Evolutionary conservation across 2,797 vertebrate genomes (phyloP), one percentile per base, ranked within the genome.

Genomic region (Oceanodroma leucorhoa): DNA sequence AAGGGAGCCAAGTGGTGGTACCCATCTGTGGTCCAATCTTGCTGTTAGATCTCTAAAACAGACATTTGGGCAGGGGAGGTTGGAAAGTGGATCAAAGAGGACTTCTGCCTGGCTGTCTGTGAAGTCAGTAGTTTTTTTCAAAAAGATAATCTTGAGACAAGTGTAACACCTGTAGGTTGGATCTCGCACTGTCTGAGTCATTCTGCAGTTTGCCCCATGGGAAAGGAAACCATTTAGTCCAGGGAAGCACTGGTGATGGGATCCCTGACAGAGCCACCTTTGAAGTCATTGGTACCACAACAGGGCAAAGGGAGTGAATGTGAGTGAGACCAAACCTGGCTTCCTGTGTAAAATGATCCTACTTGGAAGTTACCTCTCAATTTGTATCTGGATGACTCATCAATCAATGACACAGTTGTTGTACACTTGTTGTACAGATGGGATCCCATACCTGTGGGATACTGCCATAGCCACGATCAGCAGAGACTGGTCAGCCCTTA

Each of bases 361-460:
- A 29, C 32, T 67, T 83, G 45, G 23, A 78, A 88, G 19, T 55
- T 38, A 75, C 6, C 3, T 83, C 41, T 85, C 53, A 19, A 41
- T 90, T 70, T 86, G 36, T 61, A 30, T n/a, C 53, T 46, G 76
- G 26, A 29, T 30, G 75, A 26, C 17, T 95, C 79, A 53, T 55
- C 79, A 93, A 67, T 15, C 14, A n/a, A 6, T 18, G 29, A 57
- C 70, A 65, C 41, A n/a, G 19, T 34, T 72, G 61, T 34, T n/a
- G 4, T 11, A n/a, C 0, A 0, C 11, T 60, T 60, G 14, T 14
- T 66, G 70, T 9, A 70, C 24, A 46, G 5, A 7, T 5, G 12
- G 8, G 26, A 36, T 41, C 22, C 41, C n/a, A 50, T 29, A 58
- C 12, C 34, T 75, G 38, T 29, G 11, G 50, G 34, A 55, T 36